Evolutionary conservation across 2,113 vertebrate species (phyloP).

Genomic region (Neotragus moschatus): DNA sequence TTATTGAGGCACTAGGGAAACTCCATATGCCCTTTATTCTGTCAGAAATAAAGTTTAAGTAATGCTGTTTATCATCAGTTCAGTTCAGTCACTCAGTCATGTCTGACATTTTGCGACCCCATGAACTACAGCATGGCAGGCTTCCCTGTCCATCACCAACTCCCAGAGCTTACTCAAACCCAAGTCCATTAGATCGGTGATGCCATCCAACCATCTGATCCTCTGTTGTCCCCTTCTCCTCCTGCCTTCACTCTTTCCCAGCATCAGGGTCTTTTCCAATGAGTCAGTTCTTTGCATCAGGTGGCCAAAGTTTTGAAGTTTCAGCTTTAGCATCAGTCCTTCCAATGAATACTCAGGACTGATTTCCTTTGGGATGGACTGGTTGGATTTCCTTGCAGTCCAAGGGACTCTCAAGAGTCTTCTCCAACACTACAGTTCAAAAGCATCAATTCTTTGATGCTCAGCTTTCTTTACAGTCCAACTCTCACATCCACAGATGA

Average conservation of each 20-base stretch:
- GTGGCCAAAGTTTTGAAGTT: neutral
- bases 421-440: neutral
- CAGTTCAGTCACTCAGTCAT: accelerated
- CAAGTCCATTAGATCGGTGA: accelerated
- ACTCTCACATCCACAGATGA: neutral
- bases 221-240: neutral
- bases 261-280: neutral
- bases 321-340: neutral
- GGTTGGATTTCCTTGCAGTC: neutral
- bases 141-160: neutral
- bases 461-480: neutral
- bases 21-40: neutral
- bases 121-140: accelerated
- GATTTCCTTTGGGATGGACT: neutral
- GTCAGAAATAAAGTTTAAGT: neutral
- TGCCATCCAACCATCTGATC: neutral
- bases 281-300: neutral
- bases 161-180: neutral
- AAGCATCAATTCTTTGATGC: neutral
- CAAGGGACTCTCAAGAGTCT: neutral
- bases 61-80: neutral
- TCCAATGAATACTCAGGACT: neutral
- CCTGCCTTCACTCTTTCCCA: neutral
- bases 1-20: neutral
- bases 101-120: accelerated